phyloP scores from a whole-genome alignment of 53 echinoderm and acorn worm genomes.

The Echinarachnius parma region DNA sequence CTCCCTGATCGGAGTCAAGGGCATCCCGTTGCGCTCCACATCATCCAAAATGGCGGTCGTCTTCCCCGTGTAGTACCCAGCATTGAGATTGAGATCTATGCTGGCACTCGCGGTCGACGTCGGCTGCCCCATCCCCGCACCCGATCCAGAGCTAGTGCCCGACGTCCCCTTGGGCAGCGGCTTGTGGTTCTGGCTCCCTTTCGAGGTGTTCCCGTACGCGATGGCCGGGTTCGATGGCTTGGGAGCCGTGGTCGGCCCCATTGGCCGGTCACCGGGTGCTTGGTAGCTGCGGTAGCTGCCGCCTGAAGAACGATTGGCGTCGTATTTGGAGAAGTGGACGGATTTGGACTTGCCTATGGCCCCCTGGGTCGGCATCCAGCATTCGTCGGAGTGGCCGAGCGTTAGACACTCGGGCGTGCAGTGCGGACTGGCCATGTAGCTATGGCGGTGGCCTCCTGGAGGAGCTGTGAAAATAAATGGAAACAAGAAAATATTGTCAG shows the following conservation, averaged over 20 bases:
- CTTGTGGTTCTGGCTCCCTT: constrained; percentile 29
- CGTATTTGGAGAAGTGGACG: constrained; percentile 39
- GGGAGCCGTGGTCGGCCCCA: constrained; percentile 29
- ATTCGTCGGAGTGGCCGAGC: constrained; percentile 85
- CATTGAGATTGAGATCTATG: constrained; percentile 1
- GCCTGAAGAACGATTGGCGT: constrained; percentile 36
- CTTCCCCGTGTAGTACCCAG: background rate
- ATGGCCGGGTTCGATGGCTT: constrained; percentile 39
- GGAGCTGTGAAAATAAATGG: constrained; percentile 21
- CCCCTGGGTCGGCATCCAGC: constrained; percentile 62
- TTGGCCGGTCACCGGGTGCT: constrained; percentile 10
- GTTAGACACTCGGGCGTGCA: constrained; percentile 90
- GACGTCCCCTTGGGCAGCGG: constrained; percentile 21
- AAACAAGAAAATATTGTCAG: too few relatives aligned
- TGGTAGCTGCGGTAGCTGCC: constrained; percentile 51
- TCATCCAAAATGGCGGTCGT: constrained; percentile 1
- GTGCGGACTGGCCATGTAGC: constrained; percentile 78
- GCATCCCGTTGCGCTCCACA: constrained; percentile 32
- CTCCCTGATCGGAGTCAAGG: constrained; percentile 33
- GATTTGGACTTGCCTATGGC: constrained; percentile 22
- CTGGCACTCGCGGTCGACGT: background rate
- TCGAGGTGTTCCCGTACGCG: constrained; percentile 28
- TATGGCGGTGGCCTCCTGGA: constrained; percentile 44
- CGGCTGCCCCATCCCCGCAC: background rate
- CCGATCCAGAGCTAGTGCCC: background rate